Evolutionary conservation across 30 jellyfish, hydroid and myxozoan species (phyloP).

Genomic region (Phacellophora camtschatica): DNA sequence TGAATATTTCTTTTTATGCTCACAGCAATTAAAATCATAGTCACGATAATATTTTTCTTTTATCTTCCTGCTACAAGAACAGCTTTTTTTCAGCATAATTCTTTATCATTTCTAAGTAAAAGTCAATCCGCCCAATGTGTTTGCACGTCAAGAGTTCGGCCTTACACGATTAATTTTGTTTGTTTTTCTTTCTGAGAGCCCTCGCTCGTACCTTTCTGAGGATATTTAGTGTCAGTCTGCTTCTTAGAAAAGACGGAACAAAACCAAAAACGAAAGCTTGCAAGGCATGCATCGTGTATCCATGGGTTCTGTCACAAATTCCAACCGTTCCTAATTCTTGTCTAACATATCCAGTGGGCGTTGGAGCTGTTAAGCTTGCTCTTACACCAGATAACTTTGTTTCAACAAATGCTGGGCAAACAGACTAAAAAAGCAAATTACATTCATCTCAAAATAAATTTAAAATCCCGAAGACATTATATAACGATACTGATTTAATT

Average conservation of each 20-base stretch:
- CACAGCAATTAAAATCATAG: no score
- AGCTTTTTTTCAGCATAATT: no score
- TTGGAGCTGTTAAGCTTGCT: constrained; percentile 53
- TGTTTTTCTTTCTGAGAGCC: neutral
- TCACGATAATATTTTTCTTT: no score
- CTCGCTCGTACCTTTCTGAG: neutral
- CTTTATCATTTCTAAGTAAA: no score
- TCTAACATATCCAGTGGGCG: constrained; percentile 57
- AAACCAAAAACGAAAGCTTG: neutral
- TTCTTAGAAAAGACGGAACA: constrained; percentile 17
- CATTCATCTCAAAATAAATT: no score
- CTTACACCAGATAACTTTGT: constrained; percentile 74
- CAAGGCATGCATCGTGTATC: constrained; percentile 64
- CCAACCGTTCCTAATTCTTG: constrained; percentile 78
- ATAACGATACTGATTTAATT: no score
- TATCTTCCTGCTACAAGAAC: no score
- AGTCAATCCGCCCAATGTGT: no score
- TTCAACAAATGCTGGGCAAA: constrained; percentile 74
- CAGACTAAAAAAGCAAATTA: constrained; percentile 41
- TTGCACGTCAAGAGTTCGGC: no score
- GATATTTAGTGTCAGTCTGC: neutral
- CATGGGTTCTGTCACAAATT: constrained; percentile 38
- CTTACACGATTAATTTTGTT: neutral
- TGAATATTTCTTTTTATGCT: no score
- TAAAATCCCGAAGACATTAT: no score